Evolutionary conservation across 2,797 vertebrate genomes (phyloP).

Genomic region (Myotis vivesi): DNA sequence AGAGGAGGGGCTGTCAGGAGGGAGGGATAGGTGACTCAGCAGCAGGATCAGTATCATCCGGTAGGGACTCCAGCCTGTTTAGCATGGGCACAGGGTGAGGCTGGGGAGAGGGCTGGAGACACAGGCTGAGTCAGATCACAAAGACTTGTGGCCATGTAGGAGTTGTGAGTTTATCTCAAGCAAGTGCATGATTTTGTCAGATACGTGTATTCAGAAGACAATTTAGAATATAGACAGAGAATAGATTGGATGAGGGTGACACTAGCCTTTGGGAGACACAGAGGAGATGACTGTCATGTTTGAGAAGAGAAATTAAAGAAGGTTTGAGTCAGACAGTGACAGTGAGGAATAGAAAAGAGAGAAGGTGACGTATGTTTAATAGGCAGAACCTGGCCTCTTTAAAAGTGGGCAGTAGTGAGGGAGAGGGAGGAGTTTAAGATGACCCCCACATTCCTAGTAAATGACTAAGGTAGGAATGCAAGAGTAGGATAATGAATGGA

Average conservation of each 20-base stretch:
- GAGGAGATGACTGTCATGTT: neutral
- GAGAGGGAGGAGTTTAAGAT: neutral
- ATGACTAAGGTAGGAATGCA: neutral
- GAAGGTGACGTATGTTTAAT: neutral
- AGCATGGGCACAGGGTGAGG: neutral
- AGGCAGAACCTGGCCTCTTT: neutral
- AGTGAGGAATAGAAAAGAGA: neutral
- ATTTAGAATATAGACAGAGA: neutral
- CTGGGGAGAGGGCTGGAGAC: neutral
- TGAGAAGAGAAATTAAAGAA: neutral
- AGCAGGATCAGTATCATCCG: neutral
- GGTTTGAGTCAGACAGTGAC: neutral
- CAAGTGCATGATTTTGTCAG: neutral
- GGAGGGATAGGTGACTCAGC: neutral
- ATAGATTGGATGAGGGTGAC: neutral
- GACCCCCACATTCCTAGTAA: neutral
- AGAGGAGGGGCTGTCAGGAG: neutral
- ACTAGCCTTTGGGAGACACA: neutral
- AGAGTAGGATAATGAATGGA: neutral
- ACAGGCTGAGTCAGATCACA: neutral
- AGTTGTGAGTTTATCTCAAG: neutral
- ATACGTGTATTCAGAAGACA: neutral
- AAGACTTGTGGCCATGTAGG: fast-evolving
- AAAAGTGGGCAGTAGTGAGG: neutral
- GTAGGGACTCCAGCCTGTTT: neutral